Evolutionary conservation across 2,888 invertebrate species (phyloP).

Genomic region (Hydriomena furcata): DNA sequence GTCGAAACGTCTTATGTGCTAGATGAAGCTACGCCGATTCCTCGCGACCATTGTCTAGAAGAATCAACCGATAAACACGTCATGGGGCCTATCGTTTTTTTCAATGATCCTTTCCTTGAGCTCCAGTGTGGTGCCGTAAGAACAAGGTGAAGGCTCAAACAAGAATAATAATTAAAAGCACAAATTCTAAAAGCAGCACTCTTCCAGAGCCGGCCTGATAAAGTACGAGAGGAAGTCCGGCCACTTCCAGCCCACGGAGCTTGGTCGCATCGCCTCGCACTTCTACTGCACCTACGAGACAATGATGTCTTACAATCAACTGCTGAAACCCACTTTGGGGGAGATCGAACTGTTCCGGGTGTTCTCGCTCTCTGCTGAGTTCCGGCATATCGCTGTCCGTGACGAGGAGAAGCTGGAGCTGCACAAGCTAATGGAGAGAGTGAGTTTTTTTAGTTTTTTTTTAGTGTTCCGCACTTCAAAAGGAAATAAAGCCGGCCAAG

Average conservation of each 20-base stretch:
- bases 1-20: no score
- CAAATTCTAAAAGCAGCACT: no score
- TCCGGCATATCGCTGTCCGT: conserved; percentile 95
- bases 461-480: no score
- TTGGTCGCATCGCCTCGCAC: conserved; percentile 98
- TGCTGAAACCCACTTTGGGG: conserved; percentile 97
- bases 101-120: no score
- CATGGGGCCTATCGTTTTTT: no score
- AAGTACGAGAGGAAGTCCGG: conserved; percentile 98
- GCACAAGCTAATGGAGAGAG: conserved; percentile 93
- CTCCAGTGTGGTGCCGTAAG: no score
- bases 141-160: no score
- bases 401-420: conserved; percentile 99
- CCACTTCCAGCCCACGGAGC: conserved; percentile 93
- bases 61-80: no score
- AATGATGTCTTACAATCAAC: conserved; percentile 97
- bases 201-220: conserved; percentile 92
- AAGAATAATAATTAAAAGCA: no score
- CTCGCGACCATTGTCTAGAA: no score
- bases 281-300: conserved; percentile 99
- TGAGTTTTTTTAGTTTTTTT: conserved; percentile 37
- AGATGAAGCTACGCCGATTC: no score
- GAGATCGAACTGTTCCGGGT: conserved; percentile 99
- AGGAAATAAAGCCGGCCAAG: no score
- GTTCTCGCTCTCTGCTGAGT: conserved; percentile 99